Percentiles rank a stretch among this genome's conserved stretches.
phyloP scores from a whole-genome alignment of 2,113 vertebrate genomes.

The Sylvia atricapilla region DNA sequence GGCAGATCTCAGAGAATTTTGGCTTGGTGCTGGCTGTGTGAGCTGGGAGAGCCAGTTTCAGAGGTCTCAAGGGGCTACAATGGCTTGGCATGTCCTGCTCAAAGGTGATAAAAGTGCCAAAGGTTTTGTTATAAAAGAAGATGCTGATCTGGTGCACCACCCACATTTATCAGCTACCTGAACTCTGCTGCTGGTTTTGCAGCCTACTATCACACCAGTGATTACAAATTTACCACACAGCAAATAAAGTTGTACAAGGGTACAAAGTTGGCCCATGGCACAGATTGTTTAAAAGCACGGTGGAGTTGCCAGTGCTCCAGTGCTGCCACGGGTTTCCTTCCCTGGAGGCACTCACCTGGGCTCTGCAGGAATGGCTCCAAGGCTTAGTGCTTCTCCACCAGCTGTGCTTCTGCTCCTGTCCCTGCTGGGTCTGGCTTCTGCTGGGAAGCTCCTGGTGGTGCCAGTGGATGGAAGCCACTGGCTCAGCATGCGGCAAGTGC shows the following conservation, averaged over 20 bases:
- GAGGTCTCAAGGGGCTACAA: accelerated
- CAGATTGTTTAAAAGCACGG: accelerated
- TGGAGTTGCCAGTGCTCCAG: accelerated
- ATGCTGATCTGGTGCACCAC: too few relatives aligned
- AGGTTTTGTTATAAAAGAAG: not conserved
- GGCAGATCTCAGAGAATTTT: too few relatives aligned
- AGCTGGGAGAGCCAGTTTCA: accelerated
- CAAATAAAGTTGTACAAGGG: not conserved
- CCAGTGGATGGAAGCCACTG: conserved; percentile 52
- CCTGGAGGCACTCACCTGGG: too few relatives aligned
- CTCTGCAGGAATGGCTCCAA: not conserved
- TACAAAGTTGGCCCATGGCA: not conserved
- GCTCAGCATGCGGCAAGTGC: too few relatives aligned
- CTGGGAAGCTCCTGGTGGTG: conserved; percentile 79
- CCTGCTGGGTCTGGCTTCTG: not conserved
- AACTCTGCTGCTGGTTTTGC: not conserved
- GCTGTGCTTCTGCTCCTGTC: not conserved
- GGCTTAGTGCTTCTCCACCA: accelerated
- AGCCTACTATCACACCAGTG: accelerated
- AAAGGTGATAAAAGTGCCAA: not conserved
- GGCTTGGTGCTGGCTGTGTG: too few relatives aligned
- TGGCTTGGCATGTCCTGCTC: too few relatives aligned
- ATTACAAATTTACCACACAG: not conserved
- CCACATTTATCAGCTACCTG: too few relatives aligned
- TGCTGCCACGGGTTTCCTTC: accelerated